phyloP scores from a whole-genome alignment of 2,888 invertebrate genomes.

The Tuta absoluta region DNA sequence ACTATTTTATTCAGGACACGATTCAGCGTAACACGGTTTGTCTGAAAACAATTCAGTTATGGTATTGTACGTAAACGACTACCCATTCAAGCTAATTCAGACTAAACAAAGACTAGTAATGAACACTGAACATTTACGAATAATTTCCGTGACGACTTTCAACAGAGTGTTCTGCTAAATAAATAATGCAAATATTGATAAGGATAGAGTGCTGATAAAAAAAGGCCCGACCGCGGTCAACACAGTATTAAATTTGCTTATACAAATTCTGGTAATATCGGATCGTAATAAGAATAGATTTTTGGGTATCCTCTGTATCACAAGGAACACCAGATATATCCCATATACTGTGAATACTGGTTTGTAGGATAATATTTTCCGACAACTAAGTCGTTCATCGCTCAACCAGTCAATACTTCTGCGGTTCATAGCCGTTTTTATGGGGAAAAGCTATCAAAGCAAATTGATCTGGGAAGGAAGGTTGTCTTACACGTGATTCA shows the following conservation, averaged over 20 bases:
- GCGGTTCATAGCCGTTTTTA: slow-evolving; percentile 16
- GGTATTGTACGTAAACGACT: neutral
- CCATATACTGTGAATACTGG: neutral
- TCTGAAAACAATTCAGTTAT: slow-evolving; percentile 17
- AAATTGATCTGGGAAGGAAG: slow-evolving; percentile 48
- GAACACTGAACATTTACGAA: neutral
- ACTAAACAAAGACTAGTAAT: slow-evolving; percentile 8
- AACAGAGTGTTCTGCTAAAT: slow-evolving; percentile 1
- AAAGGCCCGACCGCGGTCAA: neutral
- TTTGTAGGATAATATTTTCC: neutral
- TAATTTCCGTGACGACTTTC: slow-evolving; percentile 12
- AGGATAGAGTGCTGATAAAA: neutral
- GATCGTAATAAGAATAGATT: neutral
- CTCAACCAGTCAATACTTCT: neutral
- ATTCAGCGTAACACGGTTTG: slow-evolving; percentile 24
- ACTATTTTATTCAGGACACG: slow-evolving; percentile 15
- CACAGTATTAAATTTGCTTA: neutral
- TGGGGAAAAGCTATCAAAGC: slow-evolving; percentile 21
- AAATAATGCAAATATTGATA: slow-evolving; percentile 3
- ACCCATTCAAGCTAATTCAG: slow-evolving; percentile 6
- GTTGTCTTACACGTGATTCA: slow-evolving; percentile 58
- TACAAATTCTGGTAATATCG: neutral
- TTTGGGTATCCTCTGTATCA: too few species aligned
- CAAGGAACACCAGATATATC: too few species aligned
- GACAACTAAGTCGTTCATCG: neutral